Evolutionary conservation across 2,113 vertebrate genomes (phyloP).

Genomic region (Peucedramus taeniatus): DNA sequence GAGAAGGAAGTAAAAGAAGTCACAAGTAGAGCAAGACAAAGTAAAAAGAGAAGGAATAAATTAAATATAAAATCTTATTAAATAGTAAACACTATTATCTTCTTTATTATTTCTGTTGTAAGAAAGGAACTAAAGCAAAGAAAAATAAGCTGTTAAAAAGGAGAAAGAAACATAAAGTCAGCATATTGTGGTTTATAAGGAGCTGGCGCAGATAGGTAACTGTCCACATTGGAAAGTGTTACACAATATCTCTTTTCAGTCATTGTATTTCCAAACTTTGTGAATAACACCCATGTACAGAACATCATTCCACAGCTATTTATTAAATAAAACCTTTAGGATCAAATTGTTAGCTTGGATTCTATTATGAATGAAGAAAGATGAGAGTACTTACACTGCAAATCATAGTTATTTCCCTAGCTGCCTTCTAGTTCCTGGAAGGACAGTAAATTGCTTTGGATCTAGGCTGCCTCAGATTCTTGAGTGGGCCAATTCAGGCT

Average conservation of each 20-base stretch:
- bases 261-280: neutral
- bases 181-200: neutral
- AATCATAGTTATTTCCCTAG: neutral
- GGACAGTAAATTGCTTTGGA: neutral
- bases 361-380: neutral
- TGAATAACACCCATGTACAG: neutral
- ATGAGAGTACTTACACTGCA: neutral
- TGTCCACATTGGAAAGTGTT: neutral
- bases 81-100: neutral
- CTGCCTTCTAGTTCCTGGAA: neutral
- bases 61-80: neutral
- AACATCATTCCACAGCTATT: neutral
- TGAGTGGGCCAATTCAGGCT: neutral
- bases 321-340: neutral
- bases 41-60: neutral
- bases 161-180: neutral
- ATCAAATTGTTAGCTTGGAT: neutral
- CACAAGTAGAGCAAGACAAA: neutral
- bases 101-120: neutral
- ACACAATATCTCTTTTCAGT: neutral
- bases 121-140: neutral
- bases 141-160: neutral
- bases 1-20: neutral
- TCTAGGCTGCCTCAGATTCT: neutral
- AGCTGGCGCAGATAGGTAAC: neutral